Evolutionary conservation across 2,797 vertebrate genomes (phyloP).

Genomic region (Lacerta viridis): DNA sequence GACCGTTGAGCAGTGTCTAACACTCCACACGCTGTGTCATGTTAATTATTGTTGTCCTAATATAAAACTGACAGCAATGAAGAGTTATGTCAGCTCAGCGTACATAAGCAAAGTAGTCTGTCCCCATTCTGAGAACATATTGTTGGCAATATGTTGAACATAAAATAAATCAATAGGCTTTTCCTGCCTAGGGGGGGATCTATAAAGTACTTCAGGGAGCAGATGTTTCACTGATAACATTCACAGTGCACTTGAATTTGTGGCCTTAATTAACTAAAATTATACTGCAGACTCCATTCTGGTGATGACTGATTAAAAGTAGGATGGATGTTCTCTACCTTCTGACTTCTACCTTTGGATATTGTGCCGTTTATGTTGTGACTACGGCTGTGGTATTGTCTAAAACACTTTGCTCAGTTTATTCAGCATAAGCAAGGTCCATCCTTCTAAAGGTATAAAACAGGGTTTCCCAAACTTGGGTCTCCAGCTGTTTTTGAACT

Average conservation of each 20-base stretch:
- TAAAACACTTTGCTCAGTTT: slow-evolving; percentile 32
- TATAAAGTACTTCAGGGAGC: slow-evolving; percentile 32
- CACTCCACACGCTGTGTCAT: not conserved
- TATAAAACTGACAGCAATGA: slow-evolving; percentile 20
- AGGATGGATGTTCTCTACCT: slow-evolving; percentile 45
- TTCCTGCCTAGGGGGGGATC: not conserved
- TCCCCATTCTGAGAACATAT: slow-evolving; percentile 30
- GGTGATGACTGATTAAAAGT: slow-evolving; percentile 7
- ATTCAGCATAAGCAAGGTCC: not conserved
- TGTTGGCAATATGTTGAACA: not conserved
- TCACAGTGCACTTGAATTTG: not conserved
- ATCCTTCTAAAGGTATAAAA: not conserved
- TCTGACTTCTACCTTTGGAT: slow-evolving; percentile 24
- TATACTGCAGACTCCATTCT: not conserved
- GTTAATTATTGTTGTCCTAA: slow-evolving; percentile 5
- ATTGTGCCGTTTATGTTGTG: slow-evolving; percentile 22
- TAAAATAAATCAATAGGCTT: not conserved
- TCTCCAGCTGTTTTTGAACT: not conserved
- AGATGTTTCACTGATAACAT: slow-evolving; percentile 22
- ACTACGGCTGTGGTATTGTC: slow-evolving; percentile 42
- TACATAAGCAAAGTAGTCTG: slow-evolving; percentile 29
- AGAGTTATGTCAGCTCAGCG: not conserved
- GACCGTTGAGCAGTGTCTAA: not conserved
- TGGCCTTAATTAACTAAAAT: slow-evolving; percentile 33
- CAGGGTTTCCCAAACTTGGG: no score